Conservation (phyloP, 2,888 invertebrate genomes). For the Cabera pusaria region DNA sequence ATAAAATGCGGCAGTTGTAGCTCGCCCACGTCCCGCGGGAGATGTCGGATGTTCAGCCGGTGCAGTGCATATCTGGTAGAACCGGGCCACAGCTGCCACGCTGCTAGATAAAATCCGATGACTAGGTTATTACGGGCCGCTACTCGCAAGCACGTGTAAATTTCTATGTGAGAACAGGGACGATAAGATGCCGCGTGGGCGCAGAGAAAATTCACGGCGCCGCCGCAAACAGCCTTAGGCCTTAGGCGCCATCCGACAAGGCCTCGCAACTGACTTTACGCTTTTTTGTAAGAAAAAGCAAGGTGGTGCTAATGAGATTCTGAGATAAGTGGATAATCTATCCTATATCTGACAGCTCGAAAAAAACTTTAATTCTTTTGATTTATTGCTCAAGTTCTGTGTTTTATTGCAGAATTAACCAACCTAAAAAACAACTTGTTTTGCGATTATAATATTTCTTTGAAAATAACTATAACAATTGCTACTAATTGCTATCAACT, state of each 20-base stretch:
- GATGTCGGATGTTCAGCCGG: conserved; percentile 61
- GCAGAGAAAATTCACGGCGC: conserved; percentile 62
- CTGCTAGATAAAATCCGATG: conserved; percentile 72
- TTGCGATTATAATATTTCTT: no score
- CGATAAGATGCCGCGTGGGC: conserved; percentile 74
- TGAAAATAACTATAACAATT: no score
- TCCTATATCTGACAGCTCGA: conserved; percentile 25
- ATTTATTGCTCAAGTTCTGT: conserved; percentile 12
- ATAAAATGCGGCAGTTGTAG: conserved; percentile 75
- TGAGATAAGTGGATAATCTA: conserved; percentile 29
- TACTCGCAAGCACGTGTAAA: conserved; percentile 78
- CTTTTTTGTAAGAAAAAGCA: conserved; percentile 48
- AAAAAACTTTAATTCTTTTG: conserved; percentile 18
- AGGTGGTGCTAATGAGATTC: conserved; percentile 44
- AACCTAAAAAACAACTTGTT: no score
- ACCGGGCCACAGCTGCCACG: conserved; percentile 56
- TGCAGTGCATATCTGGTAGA: conserved; percentile 52
- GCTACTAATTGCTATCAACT: no score
- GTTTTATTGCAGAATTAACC: no score
- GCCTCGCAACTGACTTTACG: conserved; percentile 41
- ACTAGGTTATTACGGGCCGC: conserved; percentile 70
- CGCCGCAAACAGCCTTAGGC: conserved; percentile 37
- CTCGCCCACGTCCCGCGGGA: conserved; percentile 75
- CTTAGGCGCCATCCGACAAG: conserved; percentile 43
- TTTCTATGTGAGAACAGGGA: conserved; percentile 75